phyloP scores from a whole-genome alignment of 2,797 vertebrate species.

The Xenops minutus region DNA sequence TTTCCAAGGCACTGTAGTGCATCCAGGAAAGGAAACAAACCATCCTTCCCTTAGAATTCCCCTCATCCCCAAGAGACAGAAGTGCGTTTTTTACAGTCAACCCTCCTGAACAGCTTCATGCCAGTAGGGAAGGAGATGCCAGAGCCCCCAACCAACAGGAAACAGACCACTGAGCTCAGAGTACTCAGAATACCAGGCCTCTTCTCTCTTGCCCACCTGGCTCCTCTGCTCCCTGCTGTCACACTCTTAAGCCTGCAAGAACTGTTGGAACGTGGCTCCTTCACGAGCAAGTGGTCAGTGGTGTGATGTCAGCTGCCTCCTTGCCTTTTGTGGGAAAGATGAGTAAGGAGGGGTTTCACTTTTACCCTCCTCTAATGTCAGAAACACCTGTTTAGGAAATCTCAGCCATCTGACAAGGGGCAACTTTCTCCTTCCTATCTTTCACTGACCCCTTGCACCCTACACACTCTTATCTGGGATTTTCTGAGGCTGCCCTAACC shows the following conservation, averaged over 20 bases:
- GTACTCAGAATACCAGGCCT: background rate
- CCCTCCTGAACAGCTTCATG: background rate
- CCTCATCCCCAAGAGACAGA: background rate
- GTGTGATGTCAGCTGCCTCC: background rate
- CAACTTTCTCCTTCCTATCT: background rate
- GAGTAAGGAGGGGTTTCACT: background rate
- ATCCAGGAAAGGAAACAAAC: background rate
- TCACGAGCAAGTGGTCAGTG: background rate
- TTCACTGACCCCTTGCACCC: background rate
- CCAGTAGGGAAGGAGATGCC: background rate
- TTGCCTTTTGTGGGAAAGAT: background rate
- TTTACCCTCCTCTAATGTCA: background rate
- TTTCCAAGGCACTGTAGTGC: background rate
- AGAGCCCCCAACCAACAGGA: background rate
- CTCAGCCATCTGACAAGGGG: background rate
- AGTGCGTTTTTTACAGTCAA: background rate
- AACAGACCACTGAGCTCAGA: accelerated
- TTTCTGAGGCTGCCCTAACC: background rate
- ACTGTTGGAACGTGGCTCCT: background rate
- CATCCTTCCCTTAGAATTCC: background rate
- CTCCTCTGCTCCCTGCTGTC: background rate
- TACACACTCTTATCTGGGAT: background rate
- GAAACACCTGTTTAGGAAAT: background rate
- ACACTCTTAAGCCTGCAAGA: background rate
- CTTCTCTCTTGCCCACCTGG: background rate